Base-by-base conservation (phyloP, 2,888 invertebrate genomes). In the Polietes domitor region DNA sequence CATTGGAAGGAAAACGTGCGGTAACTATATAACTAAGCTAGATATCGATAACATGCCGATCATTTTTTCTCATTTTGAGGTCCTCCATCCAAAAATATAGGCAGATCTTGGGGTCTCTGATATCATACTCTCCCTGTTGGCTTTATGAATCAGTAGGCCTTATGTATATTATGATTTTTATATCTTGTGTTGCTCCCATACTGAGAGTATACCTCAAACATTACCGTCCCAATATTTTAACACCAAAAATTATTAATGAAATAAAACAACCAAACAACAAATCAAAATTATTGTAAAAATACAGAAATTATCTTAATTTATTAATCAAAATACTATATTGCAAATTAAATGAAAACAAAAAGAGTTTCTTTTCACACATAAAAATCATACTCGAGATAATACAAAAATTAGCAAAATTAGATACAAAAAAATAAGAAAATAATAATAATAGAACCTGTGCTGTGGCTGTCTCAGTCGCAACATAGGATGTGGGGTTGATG, bases 361-460 rank as follows among this genome's bases (percentile, higher is more conserved):
- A n/a, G n/a, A 47, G 15, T n/a, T 47, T 47, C 47, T 32, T 32
- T 32, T 15, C n/a, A 47, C 2, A 47, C n/a, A n/a, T 72, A 55
- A 79, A 28, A 63, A 19, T 43, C 63, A 55, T 68, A 68, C 15
- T 26, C 19, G 10, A 26, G 41, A 58, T 12, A 55, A 12, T 61
- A 19, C 15, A 37, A 61, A 32, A 24, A 10, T 37, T 72, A 50
- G 7, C 32, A 53, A 55, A 65, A 26, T 21, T 43, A 74, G 28
- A 28, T 24, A 47, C 47, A 63, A 32, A 72, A 6, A 68, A 58
- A 26, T 68, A n/a, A n/a, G n/a, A n/a, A n/a, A n/a, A n/a, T n/a
- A n/a, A n/a, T n/a, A n/a, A n/a, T 71, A 68, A 82, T 63, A 80
- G 74, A 83, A 83, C 80, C 80, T 37, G 80, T 17, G n/a, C n/a